phyloP scores from a whole-genome alignment of 2,888 invertebrate genomes.

The Harmothoe impar region DNA sequence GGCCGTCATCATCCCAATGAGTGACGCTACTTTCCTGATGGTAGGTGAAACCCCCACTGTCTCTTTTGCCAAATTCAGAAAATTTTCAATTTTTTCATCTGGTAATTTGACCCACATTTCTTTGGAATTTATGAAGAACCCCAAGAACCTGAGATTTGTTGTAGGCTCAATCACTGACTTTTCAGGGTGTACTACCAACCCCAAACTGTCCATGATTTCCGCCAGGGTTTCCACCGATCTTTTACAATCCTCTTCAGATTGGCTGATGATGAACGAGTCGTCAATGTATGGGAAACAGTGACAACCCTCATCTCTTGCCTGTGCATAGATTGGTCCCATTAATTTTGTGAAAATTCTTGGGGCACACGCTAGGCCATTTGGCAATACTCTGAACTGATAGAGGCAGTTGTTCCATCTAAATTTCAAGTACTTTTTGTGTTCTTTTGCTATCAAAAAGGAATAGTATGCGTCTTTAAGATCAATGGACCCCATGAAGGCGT shows the following conservation, averaged over 20 bases:
- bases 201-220: neutral
- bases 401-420: slow-evolving; percentile 67
- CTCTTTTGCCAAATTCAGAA: neutral
- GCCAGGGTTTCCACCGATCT: neutral
- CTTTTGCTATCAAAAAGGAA: neutral
- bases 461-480: slow-evolving; percentile 23
- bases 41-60: neutral
- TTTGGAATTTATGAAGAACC: neutral
- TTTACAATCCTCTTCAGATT: neutral
- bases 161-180: neutral
- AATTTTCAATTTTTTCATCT: neutral
- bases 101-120: neutral
- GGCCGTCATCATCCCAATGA: neutral
- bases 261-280: neutral
- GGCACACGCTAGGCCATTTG: slow-evolving; percentile 67
- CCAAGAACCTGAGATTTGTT: neutral
- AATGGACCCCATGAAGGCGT: neutral
- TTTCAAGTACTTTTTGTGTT: slow-evolving; percentile 59
- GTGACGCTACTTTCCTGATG: neutral
- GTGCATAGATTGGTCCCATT: slow-evolving; percentile 69
- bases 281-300: neutral
- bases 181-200: slow-evolving; percentile 13
- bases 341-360: slow-evolving; percentile 70
- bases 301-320: slow-evolving; percentile 64
- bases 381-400: slow-evolving; percentile 66